Percentiles rank a stretch among this genome's conserved stretches.
Conservation (phyloP, 2,113 vertebrate genomes). For the Anguilla rostrata region DNA sequence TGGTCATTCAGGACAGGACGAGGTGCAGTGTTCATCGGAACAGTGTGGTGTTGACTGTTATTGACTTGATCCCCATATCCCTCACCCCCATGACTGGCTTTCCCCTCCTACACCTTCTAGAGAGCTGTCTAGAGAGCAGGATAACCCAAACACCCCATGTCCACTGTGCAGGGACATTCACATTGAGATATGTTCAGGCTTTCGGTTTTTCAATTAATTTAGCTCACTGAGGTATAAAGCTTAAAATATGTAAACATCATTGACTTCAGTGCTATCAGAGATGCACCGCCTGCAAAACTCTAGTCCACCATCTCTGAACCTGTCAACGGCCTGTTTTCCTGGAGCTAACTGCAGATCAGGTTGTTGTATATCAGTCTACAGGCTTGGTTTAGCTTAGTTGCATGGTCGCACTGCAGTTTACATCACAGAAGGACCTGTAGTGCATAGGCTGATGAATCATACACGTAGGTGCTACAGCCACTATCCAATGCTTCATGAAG, state of each 20-base stretch:
- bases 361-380: background rate
- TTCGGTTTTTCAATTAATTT: background rate
- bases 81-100: background rate
- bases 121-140: background rate
- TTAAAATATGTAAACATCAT: background rate
- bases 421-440: background rate
- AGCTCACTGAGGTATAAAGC: background rate
- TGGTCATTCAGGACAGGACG: background rate
- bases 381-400: background rate
- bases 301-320: background rate
- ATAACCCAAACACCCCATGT: background rate
- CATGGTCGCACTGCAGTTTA: background rate
- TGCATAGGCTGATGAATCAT: background rate
- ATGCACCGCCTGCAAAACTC: background rate
- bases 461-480: background rate
- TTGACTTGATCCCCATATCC: background rate
- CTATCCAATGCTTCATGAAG: background rate
- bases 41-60: background rate
- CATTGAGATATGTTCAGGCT: background rate
- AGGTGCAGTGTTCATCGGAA: constrained; percentile 23
- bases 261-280: background rate
- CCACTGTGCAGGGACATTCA: background rate
- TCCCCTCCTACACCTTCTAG: background rate
- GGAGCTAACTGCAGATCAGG: background rate
- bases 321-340: background rate